Percentiles rank a stretch among this genome's conserved stretches.
Conservation (phyloP, 1,140 invertebrate species). For the Saccostrea cuccullata region DNA sequence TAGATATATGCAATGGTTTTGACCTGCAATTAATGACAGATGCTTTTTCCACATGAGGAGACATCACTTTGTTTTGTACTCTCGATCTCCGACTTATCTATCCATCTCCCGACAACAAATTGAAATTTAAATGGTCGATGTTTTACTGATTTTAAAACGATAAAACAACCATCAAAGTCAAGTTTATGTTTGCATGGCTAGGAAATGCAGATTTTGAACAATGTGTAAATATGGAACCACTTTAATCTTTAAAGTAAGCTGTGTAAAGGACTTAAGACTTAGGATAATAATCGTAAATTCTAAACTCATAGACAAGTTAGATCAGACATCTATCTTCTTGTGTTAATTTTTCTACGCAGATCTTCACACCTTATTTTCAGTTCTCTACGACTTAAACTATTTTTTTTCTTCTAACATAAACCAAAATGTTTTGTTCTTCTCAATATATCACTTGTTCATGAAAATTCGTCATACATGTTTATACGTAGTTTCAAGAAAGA, state of each 20-base stretch:
- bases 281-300: neutral
- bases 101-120: constrained; percentile 15
- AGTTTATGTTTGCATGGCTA: constrained; percentile 6
- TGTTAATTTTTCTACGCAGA: neutral
- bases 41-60: neutral
- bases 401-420: neutral
- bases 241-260: neutral
- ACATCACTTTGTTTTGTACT: neutral
- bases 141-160: constrained; percentile 15
- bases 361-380: neutral
- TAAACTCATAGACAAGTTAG: neutral
- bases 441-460: neutral
- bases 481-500: neutral
- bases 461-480: neutral
- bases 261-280: neutral
- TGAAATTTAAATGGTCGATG: constrained; percentile 23
- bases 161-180: constrained; percentile 10
- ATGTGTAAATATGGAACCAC: constrained; percentile 26
- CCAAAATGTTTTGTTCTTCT: neutral
- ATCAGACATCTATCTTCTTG: neutral
- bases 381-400: neutral
- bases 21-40: neutral
- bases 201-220: constrained; percentile 29
- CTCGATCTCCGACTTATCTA: neutral
- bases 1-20: neutral